phyloP scores from a whole-genome alignment of 2,797 vertebrate genomes.

The Sphenopsis melanotis region DNA sequence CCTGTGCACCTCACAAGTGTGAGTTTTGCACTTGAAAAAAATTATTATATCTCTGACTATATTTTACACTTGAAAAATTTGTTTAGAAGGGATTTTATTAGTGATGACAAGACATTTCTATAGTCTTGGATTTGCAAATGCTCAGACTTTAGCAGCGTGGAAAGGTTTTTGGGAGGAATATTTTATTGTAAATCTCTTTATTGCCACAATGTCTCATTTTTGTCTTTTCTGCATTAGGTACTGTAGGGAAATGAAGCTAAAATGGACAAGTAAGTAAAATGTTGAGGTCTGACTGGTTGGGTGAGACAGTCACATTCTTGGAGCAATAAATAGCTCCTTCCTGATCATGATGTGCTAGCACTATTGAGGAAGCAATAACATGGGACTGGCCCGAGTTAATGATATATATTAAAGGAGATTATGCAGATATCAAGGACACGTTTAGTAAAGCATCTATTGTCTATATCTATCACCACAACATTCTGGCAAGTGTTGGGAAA shows the following conservation, averaged over 20 bases:
- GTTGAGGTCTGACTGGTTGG: conserved; percentile 4
- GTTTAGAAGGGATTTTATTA: background rate
- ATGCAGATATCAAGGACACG: conserved; percentile 51
- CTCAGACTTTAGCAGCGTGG: background rate
- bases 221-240: background rate
- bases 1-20: background rate
- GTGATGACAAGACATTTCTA: background rate
- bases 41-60: background rate
- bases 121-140: background rate
- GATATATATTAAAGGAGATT: conserved; percentile 66
- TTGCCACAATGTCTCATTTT: background rate
- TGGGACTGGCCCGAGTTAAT: conserved; percentile 61
- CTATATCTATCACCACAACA: conserved; percentile 42
- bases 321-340: conserved; percentile 37
- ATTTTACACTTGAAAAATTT: background rate
- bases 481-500: conserved; percentile 53
- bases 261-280: conserved; percentile 2
- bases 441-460: conserved; percentile 63
- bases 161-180: background rate
- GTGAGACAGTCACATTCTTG: conserved; percentile 10
- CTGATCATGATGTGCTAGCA: conserved; percentile 59
- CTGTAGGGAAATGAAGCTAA: background rate
- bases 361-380: conserved; percentile 53
- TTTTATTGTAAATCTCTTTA: background rate
- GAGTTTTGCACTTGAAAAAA: background rate